Percentiles rank a stretch among this genome's conserved stretches.
Conservation (phyloP, 64 coral and sea anemone genomes). For the Orbicella faveolata region DNA sequence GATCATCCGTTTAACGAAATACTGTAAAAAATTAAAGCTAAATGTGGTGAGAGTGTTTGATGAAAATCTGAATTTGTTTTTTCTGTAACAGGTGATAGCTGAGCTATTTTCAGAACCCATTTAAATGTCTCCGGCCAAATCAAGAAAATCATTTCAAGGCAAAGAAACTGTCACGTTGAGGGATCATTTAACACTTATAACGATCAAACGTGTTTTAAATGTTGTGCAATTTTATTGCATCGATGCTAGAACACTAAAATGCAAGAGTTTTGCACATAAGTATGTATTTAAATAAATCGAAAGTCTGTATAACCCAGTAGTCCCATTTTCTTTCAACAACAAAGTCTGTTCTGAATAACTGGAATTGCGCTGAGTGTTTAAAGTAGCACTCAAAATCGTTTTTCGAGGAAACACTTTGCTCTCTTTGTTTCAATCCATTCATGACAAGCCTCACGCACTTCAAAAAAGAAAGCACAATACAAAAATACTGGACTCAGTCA, state of each 20-base stretch:
- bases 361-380: too few species aligned
- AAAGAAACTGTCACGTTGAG: neutral
- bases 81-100: slow-evolving; percentile 3
- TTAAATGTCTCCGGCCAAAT: slow-evolving; percentile 20
- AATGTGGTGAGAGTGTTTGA: neutral
- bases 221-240: neutral
- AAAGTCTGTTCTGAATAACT: too few species aligned
- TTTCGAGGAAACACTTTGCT: too few species aligned
- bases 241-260: neutral
- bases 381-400: too few species aligned
- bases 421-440: too few species aligned
- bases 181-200: neutral
- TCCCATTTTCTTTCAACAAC: too few species aligned
- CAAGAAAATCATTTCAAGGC: neutral
- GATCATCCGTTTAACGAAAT: neutral
- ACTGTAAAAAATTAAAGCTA: neutral
- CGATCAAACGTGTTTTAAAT: neutral
- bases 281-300: too few species aligned
- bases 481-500: too few species aligned
- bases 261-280: too few species aligned
- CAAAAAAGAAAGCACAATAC: too few species aligned
- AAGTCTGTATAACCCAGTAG: too few species aligned
- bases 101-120: neutral
- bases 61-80: slow-evolving; percentile 1
- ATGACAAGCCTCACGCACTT: too few species aligned